These are phyloP conservation scores for Xenopus petersii DNA, from an alignment of 2,797 vertebrate species.

Conservation along the genomic window DNA sequence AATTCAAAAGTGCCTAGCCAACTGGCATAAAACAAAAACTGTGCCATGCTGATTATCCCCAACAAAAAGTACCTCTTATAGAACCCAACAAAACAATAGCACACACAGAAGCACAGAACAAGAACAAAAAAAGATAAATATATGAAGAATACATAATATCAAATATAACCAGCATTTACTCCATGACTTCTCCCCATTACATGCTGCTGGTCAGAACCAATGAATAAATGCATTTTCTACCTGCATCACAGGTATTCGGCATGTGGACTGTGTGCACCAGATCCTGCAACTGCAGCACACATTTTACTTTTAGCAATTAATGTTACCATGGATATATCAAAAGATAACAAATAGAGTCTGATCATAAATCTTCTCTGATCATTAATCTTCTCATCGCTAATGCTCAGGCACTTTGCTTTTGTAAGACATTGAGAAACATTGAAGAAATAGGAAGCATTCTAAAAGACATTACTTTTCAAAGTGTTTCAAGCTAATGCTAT, in stretches of 20 bases:
- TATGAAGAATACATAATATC: too few relatives aligned
- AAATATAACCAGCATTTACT: too few relatives aligned
- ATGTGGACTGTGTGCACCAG: conserved; percentile 12
- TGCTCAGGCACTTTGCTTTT: conserved; percentile 32
- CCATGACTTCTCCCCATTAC: too few relatives aligned
- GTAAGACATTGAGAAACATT: conserved; percentile 30
- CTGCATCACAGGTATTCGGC: background rate
- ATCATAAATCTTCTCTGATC: conserved; percentile 48
- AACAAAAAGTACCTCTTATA: too few relatives aligned
- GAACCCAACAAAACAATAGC: too few relatives aligned
- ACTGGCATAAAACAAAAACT: too few relatives aligned
- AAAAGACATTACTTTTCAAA: conserved; percentile 44
- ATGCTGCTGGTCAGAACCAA: too few relatives aligned
- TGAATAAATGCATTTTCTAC: background rate
- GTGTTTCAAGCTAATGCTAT: conserved; percentile 40
- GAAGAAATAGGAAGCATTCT: conserved; percentile 32
- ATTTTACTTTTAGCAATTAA: conserved; percentile 37
- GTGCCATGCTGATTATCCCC: too few relatives aligned
- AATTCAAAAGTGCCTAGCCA: too few relatives aligned
- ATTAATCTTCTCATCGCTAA: conserved; percentile 47
- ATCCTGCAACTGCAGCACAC: conserved; percentile 19
- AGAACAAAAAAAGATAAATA: too few relatives aligned
- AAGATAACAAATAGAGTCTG: conserved; percentile 46
- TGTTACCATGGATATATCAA: conserved; percentile 46
- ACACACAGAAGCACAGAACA: too few relatives aligned